Evolutionary conservation across 1,140 invertebrate genomes (phyloP).

Genomic region (Mamestra configurata): DNA sequence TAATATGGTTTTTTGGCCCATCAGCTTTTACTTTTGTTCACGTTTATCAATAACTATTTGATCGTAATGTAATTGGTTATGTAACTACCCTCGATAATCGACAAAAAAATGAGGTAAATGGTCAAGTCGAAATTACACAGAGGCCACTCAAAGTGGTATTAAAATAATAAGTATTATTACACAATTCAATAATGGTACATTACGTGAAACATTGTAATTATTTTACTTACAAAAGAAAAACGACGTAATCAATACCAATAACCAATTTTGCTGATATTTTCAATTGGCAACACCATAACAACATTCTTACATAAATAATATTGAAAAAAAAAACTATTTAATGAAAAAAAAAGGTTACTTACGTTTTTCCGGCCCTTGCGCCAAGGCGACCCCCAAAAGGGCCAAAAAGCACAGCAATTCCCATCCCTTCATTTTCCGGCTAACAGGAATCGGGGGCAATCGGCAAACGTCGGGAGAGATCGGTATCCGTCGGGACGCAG

Average conservation of each 20-base stretch:
- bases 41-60: background rate
- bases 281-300: background rate
- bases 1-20: too few relatives aligned
- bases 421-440: conserved; percentile 69
- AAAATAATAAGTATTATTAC: conserved; percentile 8
- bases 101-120: background rate
- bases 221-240: background rate
- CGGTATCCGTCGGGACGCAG: conserved; percentile 20
- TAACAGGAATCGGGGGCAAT: conserved; percentile 40
- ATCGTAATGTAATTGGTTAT: background rate
- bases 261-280: background rate
- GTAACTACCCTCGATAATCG: background rate
- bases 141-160: background rate
- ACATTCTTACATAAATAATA: too few relatives aligned
- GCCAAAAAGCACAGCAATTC: conserved; percentile 61
- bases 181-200: background rate
- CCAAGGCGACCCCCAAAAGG: conserved; percentile 64
- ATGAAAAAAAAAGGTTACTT: conserved; percentile 57
- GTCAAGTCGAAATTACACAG: background rate
- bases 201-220: background rate
- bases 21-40: background rate
- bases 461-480: conserved; percentile 42
- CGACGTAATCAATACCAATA: background rate
- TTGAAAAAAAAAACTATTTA: background rate
- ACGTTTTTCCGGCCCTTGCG: conserved; percentile 81